These are phyloP conservation scores for Aplochiton taeniatus DNA, from an alignment of 2,797 vertebrate genomes.

Conservation along the genomic window DNA sequence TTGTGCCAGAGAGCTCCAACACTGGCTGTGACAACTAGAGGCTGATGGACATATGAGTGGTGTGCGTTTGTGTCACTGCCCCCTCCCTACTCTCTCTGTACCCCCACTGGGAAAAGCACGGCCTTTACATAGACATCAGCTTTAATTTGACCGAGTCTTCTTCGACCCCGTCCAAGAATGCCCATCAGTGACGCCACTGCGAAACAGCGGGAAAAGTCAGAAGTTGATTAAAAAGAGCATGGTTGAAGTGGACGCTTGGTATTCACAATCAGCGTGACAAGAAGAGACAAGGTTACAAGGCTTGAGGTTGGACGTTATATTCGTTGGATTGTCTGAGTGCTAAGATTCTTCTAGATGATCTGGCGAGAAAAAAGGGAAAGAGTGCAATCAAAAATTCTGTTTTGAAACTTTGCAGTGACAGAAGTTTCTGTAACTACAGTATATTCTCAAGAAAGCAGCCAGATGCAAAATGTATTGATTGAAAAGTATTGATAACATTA, in stretches of 20 bases:
- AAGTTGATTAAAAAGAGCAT: constrained; percentile 57
- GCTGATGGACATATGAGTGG: constrained; percentile 69
- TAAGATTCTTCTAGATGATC: background rate
- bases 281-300: constrained; percentile 13
- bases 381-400: background rate
- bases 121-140: constrained; percentile 77
- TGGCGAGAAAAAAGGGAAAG: background rate
- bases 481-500: too few relatives aligned
- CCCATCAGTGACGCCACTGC: constrained; percentile 55
- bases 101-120: constrained; percentile 57
- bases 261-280: constrained; percentile 45
- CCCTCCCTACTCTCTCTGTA: constrained; percentile 33
- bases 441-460: constrained; percentile 29
- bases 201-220: constrained; percentile 52
- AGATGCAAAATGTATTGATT: constrained; percentile 24
- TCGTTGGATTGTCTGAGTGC: too few relatives aligned
- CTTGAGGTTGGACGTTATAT: constrained; percentile 17
- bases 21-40: constrained; percentile 48
- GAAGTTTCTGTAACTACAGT: constrained; percentile 26
- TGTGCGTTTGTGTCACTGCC: constrained; percentile 62
- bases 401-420: constrained; percentile 10
- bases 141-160: constrained; percentile 75
- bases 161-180: constrained; percentile 66
- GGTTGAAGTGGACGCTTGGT: constrained; percentile 53
- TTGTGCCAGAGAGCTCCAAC: constrained; percentile 29